Conservation (phyloP, 2,888 invertebrate species). For the Andrena bicolor region DNA sequence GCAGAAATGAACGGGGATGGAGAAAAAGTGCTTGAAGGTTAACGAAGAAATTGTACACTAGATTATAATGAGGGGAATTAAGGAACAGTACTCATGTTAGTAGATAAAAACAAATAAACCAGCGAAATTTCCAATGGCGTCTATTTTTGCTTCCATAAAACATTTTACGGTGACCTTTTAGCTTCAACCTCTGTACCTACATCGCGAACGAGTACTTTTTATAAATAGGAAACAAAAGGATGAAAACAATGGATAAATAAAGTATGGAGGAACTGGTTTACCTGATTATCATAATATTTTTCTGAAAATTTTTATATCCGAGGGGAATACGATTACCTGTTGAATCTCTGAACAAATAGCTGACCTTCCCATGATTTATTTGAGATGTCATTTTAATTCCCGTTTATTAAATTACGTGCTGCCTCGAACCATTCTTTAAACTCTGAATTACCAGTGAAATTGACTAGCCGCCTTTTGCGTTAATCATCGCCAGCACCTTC, state of each 20-base stretch:
- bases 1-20: too few species aligned
- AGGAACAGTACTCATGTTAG: too few species aligned
- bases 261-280: slow-evolving; percentile 10
- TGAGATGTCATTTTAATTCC: neutral
- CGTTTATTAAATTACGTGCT: too few species aligned
- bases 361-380: neutral
- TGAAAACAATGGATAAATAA: neutral
- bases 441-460: neutral
- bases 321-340: neutral
- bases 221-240: neutral
- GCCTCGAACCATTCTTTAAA: neutral
- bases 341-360: neutral
- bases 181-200: neutral
- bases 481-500: too few species aligned
- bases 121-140: neutral
- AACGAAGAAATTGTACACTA: too few species aligned
- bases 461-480: neutral
- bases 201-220: neutral
- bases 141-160: neutral
- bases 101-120: neutral
- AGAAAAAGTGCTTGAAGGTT: too few species aligned
- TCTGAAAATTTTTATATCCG: neutral
- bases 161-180: neutral
- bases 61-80: too few species aligned
- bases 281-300: slow-evolving; percentile 11